Conservation (phyloP, 2,113 vertebrate species). For the Seriola aureovittata region DNA sequence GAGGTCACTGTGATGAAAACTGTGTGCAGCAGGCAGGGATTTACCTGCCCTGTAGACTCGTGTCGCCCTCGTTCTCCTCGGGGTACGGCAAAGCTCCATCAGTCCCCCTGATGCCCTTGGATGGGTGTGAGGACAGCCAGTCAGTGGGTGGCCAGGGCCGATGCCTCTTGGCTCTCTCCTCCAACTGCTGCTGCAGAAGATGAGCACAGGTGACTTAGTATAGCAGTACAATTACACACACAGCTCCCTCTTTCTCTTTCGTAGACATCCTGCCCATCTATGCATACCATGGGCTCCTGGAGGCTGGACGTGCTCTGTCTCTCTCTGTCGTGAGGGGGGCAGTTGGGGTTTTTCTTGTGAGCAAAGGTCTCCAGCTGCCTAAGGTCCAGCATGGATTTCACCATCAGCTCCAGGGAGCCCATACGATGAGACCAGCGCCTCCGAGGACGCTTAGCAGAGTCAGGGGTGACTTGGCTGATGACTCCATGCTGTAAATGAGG, state of each 20-base stretch:
- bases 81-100: slow-evolving; percentile 88
- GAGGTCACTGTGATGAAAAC: slow-evolving; percentile 1
- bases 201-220: background rate
- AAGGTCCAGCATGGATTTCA: slow-evolving; percentile 96
- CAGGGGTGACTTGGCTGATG: slow-evolving; percentile 64
- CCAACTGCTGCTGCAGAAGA: slow-evolving; percentile 49
- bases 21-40: background rate
- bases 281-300: slow-evolving; percentile 51
- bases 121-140: slow-evolving; percentile 71
- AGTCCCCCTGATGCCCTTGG: slow-evolving; percentile 70
- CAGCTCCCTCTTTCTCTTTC: background rate
- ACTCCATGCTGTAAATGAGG: slow-evolving; percentile 68
- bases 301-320: slow-evolving; percentile 65
- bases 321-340: slow-evolving; percentile 17
- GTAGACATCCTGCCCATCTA: background rate
- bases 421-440: slow-evolving; percentile 91
- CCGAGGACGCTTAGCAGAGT: slow-evolving; percentile 84
- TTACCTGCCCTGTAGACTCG: slow-evolving; percentile 81
- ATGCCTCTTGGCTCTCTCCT: slow-evolving; percentile 55
- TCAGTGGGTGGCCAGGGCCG: slow-evolving; percentile 47
- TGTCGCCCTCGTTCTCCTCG: slow-evolving; percentile 82
- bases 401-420: slow-evolving; percentile 89
- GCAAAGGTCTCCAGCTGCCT: slow-evolving; percentile 90
- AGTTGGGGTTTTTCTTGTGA: slow-evolving; percentile 37
- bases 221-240: background rate